phyloP scores from a whole-genome alignment of 1,140 invertebrate genomes.

The Vanessa tameamea region DNA sequence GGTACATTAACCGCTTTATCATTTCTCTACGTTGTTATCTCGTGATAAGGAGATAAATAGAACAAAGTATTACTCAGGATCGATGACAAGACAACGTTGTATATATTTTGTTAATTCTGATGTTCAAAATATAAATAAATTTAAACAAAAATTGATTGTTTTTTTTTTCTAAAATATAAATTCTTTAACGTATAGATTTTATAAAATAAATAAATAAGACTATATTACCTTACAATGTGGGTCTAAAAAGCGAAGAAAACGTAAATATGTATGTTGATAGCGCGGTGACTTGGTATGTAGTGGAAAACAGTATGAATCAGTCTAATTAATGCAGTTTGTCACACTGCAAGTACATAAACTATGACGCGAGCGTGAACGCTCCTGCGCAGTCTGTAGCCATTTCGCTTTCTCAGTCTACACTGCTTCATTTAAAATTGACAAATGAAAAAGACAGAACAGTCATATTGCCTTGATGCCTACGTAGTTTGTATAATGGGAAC shows the following conservation, averaged over 20 bases:
- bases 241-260: neutral
- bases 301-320: slow-evolving; percentile 32
- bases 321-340: slow-evolving; percentile 39
- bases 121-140: no score
- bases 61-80: slow-evolving; percentile 10
- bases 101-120: neutral
- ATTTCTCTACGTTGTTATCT: slow-evolving; percentile 29
- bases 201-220: neutral
- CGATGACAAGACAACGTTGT: no score
- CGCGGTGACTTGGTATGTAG: slow-evolving; percentile 13
- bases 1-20: slow-evolving; percentile 24
- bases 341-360: slow-evolving; percentile 38
- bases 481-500: slow-evolving; percentile 37
- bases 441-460: slow-evolving; percentile 36
- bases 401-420: slow-evolving; percentile 25
- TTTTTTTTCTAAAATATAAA: no score
- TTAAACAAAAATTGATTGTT: neutral
- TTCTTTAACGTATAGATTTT: no score
- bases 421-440: slow-evolving; percentile 1
- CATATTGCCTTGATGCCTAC: slow-evolving; percentile 32
- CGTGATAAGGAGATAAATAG: slow-evolving; percentile 43
- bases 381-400: slow-evolving; percentile 25
- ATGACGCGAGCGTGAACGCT: slow-evolving; percentile 32
- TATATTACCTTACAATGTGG: neutral
- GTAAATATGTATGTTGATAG: neutral